Conservation (phyloP, 2,888 invertebrate species). For the Ligdia adustata region DNA sequence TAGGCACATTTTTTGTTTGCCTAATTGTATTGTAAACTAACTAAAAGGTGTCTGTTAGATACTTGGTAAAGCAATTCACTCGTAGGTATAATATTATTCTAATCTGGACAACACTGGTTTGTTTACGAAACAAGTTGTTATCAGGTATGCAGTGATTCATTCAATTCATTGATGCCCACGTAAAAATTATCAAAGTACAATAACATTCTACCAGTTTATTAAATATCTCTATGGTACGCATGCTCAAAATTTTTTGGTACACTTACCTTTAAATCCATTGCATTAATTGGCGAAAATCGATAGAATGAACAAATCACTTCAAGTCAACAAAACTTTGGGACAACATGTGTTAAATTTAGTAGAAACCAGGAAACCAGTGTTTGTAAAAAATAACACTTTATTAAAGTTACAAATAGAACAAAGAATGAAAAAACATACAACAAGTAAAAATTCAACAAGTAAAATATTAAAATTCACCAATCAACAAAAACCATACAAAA, state of each 20-base stretch:
- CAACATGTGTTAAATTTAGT: conserved; percentile 3
- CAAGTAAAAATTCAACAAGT: conserved; percentile 10
- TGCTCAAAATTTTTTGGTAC: neutral
- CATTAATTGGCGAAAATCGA: conserved; percentile 59
- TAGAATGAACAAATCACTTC: conserved; percentile 54
- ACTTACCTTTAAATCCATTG: conserved; percentile 78
- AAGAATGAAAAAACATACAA: neutral
- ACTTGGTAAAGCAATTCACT: too few species aligned
- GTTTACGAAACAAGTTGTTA: conserved; percentile 11
- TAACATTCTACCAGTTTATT: neutral
- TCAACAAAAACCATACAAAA: too few species aligned
- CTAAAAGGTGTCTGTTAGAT: too few species aligned
- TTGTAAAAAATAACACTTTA: too few species aligned
- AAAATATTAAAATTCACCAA: too few species aligned
- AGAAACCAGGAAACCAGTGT: neutral
- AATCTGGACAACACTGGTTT: conserved; percentile 17
- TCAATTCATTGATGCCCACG: conserved; percentile 1
- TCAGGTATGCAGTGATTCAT: conserved; percentile 5
- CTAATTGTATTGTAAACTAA: too few species aligned
- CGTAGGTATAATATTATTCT: too few species aligned
- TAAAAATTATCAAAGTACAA: neutral
- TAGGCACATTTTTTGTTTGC: too few species aligned
- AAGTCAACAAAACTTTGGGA: conserved; percentile 36
- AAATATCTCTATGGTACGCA: neutral
- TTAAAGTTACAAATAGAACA: neutral